Percentiles rank a stretch among this genome's conserved stretches.
These are phyloP conservation scores for Protobothrops mucrosquamatus DNA, from an alignment of 2,113 vertebrate species.

Conservation along the genomic window DNA sequence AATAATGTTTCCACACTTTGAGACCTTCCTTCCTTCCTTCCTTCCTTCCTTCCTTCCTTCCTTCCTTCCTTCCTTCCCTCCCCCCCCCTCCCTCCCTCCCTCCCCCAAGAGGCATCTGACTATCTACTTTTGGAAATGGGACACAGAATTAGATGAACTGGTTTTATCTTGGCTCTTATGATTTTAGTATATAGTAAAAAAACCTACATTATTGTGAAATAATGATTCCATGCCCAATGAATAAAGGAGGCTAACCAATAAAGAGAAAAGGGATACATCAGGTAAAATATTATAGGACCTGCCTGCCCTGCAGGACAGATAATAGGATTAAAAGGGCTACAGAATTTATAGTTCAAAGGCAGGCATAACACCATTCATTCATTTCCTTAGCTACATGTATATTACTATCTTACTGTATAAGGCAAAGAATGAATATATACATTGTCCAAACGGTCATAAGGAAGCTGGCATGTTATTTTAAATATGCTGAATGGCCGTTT, in stretches of 20 bases:
- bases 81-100: too few relatives aligned
- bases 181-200: not conserved
- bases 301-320: not conserved
- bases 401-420: not conserved
- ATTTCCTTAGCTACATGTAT: not conserved
- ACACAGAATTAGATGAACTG: not conserved
- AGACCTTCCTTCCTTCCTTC: not conserved
- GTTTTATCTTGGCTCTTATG: not conserved
- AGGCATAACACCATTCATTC: not conserved
- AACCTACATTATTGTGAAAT: not conserved
- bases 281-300: not conserved
- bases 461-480: not conserved
- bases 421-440: not conserved
- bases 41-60: too few relatives aligned
- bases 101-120: not conserved
- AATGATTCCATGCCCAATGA: not conserved
- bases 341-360: not conserved
- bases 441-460: not conserved
- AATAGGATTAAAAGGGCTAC: not conserved
- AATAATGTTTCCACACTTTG: not conserved
- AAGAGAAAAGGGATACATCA: not conserved
- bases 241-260: not conserved
- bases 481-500: not conserved
- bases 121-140: not conserved
- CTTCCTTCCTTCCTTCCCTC: too few relatives aligned